Evolutionary conservation across 2,113 vertebrate species (phyloP), one percentile per base, ranked within the genome.

Genomic region (Entomyzon cyanotis): DNA sequence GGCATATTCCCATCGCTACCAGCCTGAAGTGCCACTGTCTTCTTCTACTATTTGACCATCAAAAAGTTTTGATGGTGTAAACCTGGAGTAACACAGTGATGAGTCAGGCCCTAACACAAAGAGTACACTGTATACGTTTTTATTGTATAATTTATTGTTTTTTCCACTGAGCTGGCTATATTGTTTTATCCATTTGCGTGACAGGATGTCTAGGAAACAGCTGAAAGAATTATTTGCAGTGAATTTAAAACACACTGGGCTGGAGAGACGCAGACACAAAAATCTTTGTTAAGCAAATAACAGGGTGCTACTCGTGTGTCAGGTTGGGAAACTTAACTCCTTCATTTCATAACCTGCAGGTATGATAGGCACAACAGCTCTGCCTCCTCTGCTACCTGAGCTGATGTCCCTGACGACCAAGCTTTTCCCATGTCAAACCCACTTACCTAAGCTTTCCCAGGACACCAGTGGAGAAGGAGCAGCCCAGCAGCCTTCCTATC

Each of bases 141-240:
- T 95, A 94, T 85, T 94, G 60, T 81, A 76, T 93, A 96, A 97
- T 97, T 96, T 93, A 96, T 84, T 95, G 69, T 81, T 90, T 95
- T 95, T 95, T 96, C 95, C 96, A 94, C 86, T 96, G 74, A 97
- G 90, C 91, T 96, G 91, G 89, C 94, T 97, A 96, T 95, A 96
- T 94, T 97, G 96, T 97, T 96, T 97, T 96, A 98, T 91, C 95
- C 91, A 97, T 77, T 95, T 97, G 94, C 80, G 92, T 94, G 95
- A 96, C 94, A 96, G 96, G 97, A 96, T 97, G 97, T 93, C 95
- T 97, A 97, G 95, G 94, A 95, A 97, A 97, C 97, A 97, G 96
- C 89, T 96, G 97, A 97, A 95, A 98, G 89, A 97, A 96, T 97
- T 96, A 96, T 97, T 97, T 96, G 96, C 89, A 97, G 87, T 89